Base-by-base conservation (phyloP, 2,888 invertebrate species). In the Rapana venosa region DNA sequence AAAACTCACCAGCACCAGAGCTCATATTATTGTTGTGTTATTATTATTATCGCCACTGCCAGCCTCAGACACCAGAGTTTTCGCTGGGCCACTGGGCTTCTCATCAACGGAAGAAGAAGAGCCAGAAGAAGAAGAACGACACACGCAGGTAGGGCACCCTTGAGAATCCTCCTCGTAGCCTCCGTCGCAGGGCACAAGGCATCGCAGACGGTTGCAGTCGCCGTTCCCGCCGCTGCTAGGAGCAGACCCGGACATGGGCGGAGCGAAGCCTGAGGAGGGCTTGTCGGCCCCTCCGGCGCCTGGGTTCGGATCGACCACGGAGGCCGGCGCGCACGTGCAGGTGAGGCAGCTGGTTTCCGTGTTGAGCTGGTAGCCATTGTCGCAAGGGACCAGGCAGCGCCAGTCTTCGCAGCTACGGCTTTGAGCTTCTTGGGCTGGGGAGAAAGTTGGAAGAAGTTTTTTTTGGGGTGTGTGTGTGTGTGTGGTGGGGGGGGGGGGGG, bases 131-230 rank as follows among this genome's bases (percentile, higher is more conserved):
- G 32, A 32, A 17, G 32, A 11, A 32, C 11, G 47, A 6, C 81
- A 87, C 88, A 85, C 66, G 35, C 87, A 87, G 47, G 77, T 56
- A 22, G 47, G 87, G 8, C 87, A 87, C 1, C 74, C 87, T 30
- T 58, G 15, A 20, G 30, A 8, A 30, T 84, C 84, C 84, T 17
- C 15, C 56, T 5, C 20, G 84, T 84, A 84, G 81, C 35, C 81
- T 15, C 84, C 84, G 15, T n/a, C n/a, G 20, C 84, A 84, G 58
- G 84, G 58, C 58, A 84, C 30, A n/a, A 84, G 58, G n/a, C 84
- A 84, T 30, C 58, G 56, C 20, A 84, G n/a, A 20, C 36, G 36
- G 58, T 84, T n/a, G 84, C 84, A 84, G 22, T 22, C 81, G 20
- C 8, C 8, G 47, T 8, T 8, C 4, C 47, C 8, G 2, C 4